Base-by-base conservation (phyloP, 2,113 vertebrate genomes). In the Archilochus colubris region DNA sequence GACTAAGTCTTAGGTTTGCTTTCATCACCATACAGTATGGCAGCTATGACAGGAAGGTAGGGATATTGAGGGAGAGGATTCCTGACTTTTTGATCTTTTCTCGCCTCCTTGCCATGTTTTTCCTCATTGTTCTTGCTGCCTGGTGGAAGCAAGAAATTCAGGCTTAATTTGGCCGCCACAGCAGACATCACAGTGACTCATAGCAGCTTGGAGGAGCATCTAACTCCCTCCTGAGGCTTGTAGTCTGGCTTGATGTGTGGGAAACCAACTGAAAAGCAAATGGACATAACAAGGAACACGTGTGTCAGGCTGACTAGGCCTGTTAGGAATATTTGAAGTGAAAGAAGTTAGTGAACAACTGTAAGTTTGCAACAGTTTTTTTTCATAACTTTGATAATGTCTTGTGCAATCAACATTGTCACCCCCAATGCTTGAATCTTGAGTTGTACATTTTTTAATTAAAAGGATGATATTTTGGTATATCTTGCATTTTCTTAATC, bases 131-230 rank as follows among this genome's bases (percentile, higher is more conserved):
- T 88, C 80, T 83, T 88, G 28, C 90, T 95, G 72, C 82, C 28
- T 95, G 18, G 63, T 96, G 64, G 72, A 86, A 95, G 93, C 96
- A 96, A 96, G 96, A 97, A 97, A 95, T 96, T 95, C 94, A 94
- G 68, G 96, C 94, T 97, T 95, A 24, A 48, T 95, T 91, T 95
- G 89, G 78, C 89, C 72, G 88, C 88, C 1, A 4, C 63, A 82
- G 85, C 93, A 97, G 94, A 95, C 91, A 89, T 82, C 63, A 58
- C 67, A 81, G 27, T 95, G 95, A 97, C 91, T 97, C 96, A 96
- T 0, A 77, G 87, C 70, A 95, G 48, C 84, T 93, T 82, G 78
- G 72, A 95, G 91, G 78, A 96, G 82, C 25, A 77, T 68, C 89
- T 89, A 36, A 76, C 70, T 95, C 75, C 63, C 59, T 94, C 72